Evolutionary conservation across 2,888 invertebrate genomes (phyloP), one percentile per base, ranked within the genome.

Genomic region (Eilema caniola): DNA sequence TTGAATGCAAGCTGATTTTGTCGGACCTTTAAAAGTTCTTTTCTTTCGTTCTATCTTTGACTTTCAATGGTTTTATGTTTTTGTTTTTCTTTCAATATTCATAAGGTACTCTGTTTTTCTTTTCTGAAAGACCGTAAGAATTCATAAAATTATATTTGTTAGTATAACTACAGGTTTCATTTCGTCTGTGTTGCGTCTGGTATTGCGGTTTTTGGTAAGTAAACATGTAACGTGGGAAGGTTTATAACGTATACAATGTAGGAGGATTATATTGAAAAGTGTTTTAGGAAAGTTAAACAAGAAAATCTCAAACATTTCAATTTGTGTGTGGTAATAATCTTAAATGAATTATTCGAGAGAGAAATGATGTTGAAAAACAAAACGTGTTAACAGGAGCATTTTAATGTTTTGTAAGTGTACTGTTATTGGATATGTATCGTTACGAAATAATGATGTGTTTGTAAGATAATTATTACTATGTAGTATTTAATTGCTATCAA

Each of bases 1-100:
- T 59, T 64, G 68, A 69, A 69, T 61, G 69, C 69, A 69, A 65
- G 60, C 20, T 62, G 57, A 60, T 65, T 37, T 69, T 37, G 31
- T 65, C n/a, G 33, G 41, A 65, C 33, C 59, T 65, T 61, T 60
- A 63, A 64, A 41, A 57, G 41, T 69, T 47, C 63, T 37, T 57
- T 68, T 63, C 37, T 63, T 63, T 56, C 37, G 7, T 63, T 63
- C 33, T 57, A 62, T 57, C 23, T 33, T 57, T 8, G 25, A n/a
- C 41, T 41, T 60, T 60, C 56, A 62, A 62, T 56, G 47, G 28
- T 31, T 69, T 28, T 60, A 47, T 57, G 28, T 41, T 63, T 69
- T 60, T 69, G 64, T 69, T 64, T 64, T 60, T 47, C 59, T 63
- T 57, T 53, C n/a, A 62, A 57, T 37, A 37, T 63, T 62, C 25